Base-by-base conservation (phyloP, 2,113 vertebrate genomes). In the Mirounga angustirostris region DNA sequence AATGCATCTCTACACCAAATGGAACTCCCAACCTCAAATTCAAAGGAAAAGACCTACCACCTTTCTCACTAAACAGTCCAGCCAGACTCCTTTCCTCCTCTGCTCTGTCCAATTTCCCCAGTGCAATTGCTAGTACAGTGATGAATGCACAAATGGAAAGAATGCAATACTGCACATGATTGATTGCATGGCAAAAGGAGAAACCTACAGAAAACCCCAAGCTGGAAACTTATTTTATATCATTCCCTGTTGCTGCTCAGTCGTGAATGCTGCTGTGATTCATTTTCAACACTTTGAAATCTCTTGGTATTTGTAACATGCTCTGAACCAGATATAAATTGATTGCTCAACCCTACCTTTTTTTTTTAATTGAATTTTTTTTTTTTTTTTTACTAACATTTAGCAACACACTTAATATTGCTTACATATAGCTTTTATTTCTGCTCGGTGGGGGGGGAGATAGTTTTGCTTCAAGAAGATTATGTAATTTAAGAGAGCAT, bases 271-370 rank as follows among this genome's bases (percentile, higher is more conserved):
- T 82, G 30, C 91, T 79, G n/a, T 94, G 94, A 97, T 98, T 98
- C 95, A 98, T 96, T 97, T 97, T 63, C 82, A 97, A 79, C 71
- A 69, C 95, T 95, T 58, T 63, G 36, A 93, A 96, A 95, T 97
- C 96, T 97, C 95, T 92, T 97, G 96, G 73, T 74, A 76, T 94
- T 97, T 97, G 80, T 96, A 96, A 96, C 69, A 95, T 89, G 65
- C 50, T 95, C 80, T 58, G 89, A 98, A 97, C 58, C 93, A 90
- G 91, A 74, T 96, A 93, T 65, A 94, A 96, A 96, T 86, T 73
- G 91, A 97, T 94, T 94, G 90, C n/a, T 95, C 21, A 94, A 59
- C 21, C 26, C 24, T 78, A 84, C 7, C 26, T 65, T 65, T 90
- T 94, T 87, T 81, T 56, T 40, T 92, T 40, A 76, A 78, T 73